These are phyloP conservation scores for Epicampocera succincta DNA, from an alignment of 2,888 invertebrate species.

Conservation along the genomic window DNA sequence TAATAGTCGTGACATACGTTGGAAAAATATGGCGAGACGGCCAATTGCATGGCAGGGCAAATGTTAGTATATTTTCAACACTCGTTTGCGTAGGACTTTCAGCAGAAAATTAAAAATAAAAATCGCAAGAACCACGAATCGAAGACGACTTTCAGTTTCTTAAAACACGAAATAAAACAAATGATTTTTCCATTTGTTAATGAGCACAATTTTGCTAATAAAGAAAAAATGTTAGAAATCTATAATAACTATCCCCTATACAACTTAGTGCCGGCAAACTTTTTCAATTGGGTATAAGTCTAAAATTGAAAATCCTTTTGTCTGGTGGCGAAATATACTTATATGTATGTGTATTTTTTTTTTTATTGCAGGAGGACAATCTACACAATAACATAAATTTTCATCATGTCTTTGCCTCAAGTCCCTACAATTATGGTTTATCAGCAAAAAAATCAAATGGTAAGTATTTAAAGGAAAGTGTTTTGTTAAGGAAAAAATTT, in stretches of 20 bases:
- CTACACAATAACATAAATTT: slow-evolving; percentile 70
- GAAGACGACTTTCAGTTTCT: background rate
- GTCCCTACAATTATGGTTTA: slow-evolving; percentile 70
- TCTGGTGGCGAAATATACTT: slow-evolving; percentile 32
- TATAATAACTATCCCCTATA: slow-evolving; percentile 72
- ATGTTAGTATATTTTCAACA: slow-evolving; percentile 69
- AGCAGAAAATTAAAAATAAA: background rate
- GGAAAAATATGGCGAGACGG: background rate
- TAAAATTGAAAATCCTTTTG: background rate
- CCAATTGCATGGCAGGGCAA: slow-evolving; percentile 15
- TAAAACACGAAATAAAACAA: slow-evolving; percentile 40
- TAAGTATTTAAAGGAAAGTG: slow-evolving; percentile 55
- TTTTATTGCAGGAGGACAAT: slow-evolving; percentile 72
- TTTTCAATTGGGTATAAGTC: slow-evolving; percentile 67
- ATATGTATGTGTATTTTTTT: no score
- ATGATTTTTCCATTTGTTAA: slow-evolving; percentile 73
- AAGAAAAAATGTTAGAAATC: slow-evolving; percentile 72
- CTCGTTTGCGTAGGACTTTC: slow-evolving; percentile 54
- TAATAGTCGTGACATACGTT: slow-evolving; percentile 8
- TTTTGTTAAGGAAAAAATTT: slow-evolving; percentile 26
- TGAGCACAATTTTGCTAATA: slow-evolving; percentile 66
- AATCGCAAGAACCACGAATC: background rate
- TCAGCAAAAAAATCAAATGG: slow-evolving; percentile 73
- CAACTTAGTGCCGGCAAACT: slow-evolving; percentile 72
- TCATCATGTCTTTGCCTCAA: slow-evolving; percentile 70